These are phyloP conservation scores for Pomacea canaliculata DNA, from an alignment of 2,888 invertebrate species.

Conservation along the genomic window DNA sequence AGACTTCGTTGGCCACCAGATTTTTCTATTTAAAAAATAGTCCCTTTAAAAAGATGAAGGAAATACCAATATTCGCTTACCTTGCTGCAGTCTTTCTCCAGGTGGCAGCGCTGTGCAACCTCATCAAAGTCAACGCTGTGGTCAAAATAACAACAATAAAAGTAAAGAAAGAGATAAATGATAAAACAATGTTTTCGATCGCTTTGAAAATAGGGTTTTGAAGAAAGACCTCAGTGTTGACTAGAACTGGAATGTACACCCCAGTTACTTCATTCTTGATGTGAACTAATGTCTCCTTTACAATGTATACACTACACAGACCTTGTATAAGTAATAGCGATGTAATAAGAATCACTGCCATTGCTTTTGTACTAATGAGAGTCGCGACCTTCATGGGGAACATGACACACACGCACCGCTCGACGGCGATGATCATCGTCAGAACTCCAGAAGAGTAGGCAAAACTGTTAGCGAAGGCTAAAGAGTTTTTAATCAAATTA, in stretches of 20 bases:
- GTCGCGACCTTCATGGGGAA: slow-evolving; percentile 16
- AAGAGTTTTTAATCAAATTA: neutral
- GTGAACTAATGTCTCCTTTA: too few relatives aligned
- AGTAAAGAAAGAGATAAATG: slow-evolving; percentile 13
- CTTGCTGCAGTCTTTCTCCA: neutral
- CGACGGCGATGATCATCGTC: slow-evolving; percentile 20
- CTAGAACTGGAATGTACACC: too few relatives aligned
- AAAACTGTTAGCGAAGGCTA: slow-evolving; percentile 3
- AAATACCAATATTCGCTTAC: neutral
- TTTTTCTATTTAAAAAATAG: too few relatives aligned
- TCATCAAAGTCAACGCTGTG: slow-evolving; percentile 7
- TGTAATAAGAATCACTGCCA: slow-evolving; percentile 2
- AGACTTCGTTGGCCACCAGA: too few relatives aligned
- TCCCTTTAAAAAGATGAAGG: too few relatives aligned
- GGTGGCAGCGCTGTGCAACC: slow-evolving; percentile 1
- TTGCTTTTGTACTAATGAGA: slow-evolving; percentile 7
- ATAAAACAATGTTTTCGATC: slow-evolving; percentile 16
- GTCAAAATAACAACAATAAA: slow-evolving; percentile 12
- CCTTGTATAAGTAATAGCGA: neutral
- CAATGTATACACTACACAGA: too few relatives aligned
- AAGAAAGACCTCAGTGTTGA: too few relatives aligned
- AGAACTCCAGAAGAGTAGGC: slow-evolving; percentile 8
- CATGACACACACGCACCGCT: slow-evolving; percentile 15
- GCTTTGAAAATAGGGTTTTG: neutral
- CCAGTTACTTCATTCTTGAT: too few relatives aligned